These are phyloP conservation scores for Herminia tarsipennalis DNA, from an alignment of 2,888 invertebrate genomes.

Conservation along the genomic window DNA sequence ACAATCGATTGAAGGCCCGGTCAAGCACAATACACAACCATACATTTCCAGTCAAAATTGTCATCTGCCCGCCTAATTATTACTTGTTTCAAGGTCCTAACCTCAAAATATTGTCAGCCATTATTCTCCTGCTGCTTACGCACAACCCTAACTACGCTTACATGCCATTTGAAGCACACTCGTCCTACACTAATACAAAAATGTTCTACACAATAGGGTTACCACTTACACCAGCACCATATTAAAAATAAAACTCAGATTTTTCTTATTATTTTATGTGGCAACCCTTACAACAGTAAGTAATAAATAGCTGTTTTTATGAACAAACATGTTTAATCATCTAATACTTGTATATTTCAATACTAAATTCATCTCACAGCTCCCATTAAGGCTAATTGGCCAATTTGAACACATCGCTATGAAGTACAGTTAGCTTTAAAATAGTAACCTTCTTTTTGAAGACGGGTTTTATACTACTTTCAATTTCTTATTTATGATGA, in stretches of 20 bases:
- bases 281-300: constrained; percentile 36
- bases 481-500: neutral
- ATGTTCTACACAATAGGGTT: constrained; percentile 26
- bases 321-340: constrained; percentile 30
- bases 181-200: constrained; percentile 20
- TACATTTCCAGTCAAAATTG: too few relatives aligned
- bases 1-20: too few relatives aligned
- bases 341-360: constrained; percentile 48
- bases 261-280: constrained; percentile 11
- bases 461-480: constrained; percentile 8
- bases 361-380: constrained; percentile 78
- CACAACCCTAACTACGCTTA: constrained; percentile 54
- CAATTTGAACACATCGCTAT: constrained; percentile 73
- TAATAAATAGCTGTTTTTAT: constrained; percentile 35
- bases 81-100: constrained; percentile 28
- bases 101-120: constrained; percentile 70
- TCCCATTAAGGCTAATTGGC: constrained; percentile 79
- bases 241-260: constrained; percentile 4
- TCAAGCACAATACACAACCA: neutral
- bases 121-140: constrained; percentile 79
- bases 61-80: neutral
- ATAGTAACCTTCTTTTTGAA: constrained; percentile 6
- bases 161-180: constrained; percentile 34
- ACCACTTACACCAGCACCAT: constrained; percentile 31
- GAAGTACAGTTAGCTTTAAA: constrained; percentile 41